Base-by-base conservation (phyloP, 2,888 invertebrate genomes). In the Hydriomena furcata region DNA sequence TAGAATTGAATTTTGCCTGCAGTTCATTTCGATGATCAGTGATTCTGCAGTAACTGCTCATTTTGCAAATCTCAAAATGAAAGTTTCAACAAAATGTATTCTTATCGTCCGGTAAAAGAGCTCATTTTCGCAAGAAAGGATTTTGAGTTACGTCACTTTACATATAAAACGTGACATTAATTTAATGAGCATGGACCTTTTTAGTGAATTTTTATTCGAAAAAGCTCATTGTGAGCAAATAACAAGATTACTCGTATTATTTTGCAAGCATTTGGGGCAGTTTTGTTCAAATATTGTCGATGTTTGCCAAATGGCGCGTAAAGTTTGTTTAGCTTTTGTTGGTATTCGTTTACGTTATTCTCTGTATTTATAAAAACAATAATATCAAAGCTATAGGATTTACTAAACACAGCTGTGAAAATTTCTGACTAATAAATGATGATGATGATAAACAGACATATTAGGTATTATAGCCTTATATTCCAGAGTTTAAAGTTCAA, bases 221-320 rank as follows among this genome's bases (percentile, higher is more conserved):
- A 68, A 71, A 54, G 71, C 63, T 74, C 75, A 79, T 80, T 83
- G 80, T 76, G 68, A 65, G 66, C 73, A 75, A 75, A 73, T 83
- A 83, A 87, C 73, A 58, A 79, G 82, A 84, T 86, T 84, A n/a
- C n/a, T n/a, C n/a, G n/a, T n/a, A 81, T 81, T 79, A 79, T 82
- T 73, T 72, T 61, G 59, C 60, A 47, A 57, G 55, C 57, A 54
- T 63, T 61, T 63, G 66, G 70, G 78, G 81, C 68, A 51, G 61
- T 65, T 66, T 74, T 78, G 81, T 66, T 77, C 79, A 84, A 85
- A 85, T 82, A 85, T 86, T 84, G 71, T 68, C 58, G 48, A 56
- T 66, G 64, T 52, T 42, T 73, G 76, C 66, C 71, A 72, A 82
- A 84, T 82, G 77, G 66, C 64, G 60, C 68, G 77, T 65, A 55